Evolutionary conservation across 92 coral and sea anemone genomes (phyloP), one percentile per base, ranked within the genome.

Genomic region (Chrysogorgia sp.): DNA sequence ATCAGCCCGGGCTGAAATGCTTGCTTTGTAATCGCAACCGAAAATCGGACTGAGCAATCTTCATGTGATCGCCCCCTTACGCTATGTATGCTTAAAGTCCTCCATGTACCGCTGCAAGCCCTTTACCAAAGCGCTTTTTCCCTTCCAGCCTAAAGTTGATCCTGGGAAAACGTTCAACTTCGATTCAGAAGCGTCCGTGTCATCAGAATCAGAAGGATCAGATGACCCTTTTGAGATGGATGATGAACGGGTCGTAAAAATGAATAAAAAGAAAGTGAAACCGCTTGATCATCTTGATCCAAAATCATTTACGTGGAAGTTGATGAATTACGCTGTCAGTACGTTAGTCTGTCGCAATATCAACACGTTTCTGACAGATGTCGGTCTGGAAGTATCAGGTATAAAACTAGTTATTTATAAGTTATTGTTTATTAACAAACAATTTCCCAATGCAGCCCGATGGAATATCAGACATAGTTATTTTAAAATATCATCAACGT

Each of bases 351-450:
- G 90, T 29, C 84, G 63, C 75, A 88, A 85, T 75, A 23, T 96
- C 63, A 93, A 92, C 74, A 60, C 72, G 14, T 92, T 92, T 43
- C 82, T 92, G 9, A 96, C 97, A 0, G 97, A 96, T 57, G 92
- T 96, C 30, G 97, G 99, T 12, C 86, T 96, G 75, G 99, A 96
- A 45, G 64, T 96, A 40, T 83, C 96, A 67, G 99, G 97, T 96
- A n/a, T n/a, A 68, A 83, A 80, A 35, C 9, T 28, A 47, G 2
- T 6, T 2, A 7, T 47, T 47, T 1, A 20, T 32, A 31, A 32
- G 9, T 29, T 65, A 12, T 58, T 58, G 12, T 25, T 58, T 58
- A 29, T 7, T 20, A 2, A 14, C 15, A 52, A 2, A 49, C n/a
- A n/a, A n/a, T n/a, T n/a, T n/a, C n/a, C n/a, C n/a, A n/a, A n/a